These are phyloP conservation scores for Odontomachus brunneus DNA, from an alignment of 1,140 invertebrate genomes.

Conservation along the genomic window DNA sequence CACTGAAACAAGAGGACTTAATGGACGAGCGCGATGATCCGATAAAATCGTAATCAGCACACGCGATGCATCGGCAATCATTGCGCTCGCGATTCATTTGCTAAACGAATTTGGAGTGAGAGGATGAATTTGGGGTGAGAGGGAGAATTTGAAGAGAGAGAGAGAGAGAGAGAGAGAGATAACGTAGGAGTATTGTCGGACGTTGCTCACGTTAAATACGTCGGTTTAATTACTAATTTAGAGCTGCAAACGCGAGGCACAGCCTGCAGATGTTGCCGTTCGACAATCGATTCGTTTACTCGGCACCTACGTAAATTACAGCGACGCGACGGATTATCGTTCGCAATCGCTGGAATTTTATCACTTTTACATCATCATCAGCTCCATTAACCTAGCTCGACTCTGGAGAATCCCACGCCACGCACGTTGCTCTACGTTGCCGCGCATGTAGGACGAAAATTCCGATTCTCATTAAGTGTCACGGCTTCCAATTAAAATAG, in stretches of 20 bases:
- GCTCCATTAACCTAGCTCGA: conserved; percentile 1
- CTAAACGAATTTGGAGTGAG: conserved; percentile 69
- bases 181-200: conserved; percentile 49
- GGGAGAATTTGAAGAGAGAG: neutral
- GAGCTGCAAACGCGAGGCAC: conserved; percentile 58
- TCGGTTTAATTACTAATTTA: conserved; percentile 73
- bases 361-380: conserved; percentile 33
- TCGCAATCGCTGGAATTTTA: conserved; percentile 28
- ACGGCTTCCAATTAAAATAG: conserved; percentile 46
- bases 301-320: conserved; percentile 59
- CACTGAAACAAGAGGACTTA: conserved; percentile 55
- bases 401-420: neutral
- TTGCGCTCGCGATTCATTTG: conserved; percentile 68
- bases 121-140: conserved; percentile 47
- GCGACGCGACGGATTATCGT: conserved; percentile 17
- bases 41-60: conserved; percentile 68
- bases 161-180: neutral
- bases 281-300: conserved; percentile 64
- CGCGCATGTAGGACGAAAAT: conserved; percentile 37
- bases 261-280: conserved; percentile 47
- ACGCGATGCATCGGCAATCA: conserved; percentile 55
- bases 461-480: conserved; percentile 47
- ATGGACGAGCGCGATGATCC: conserved; percentile 53
- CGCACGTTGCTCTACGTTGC: neutral
- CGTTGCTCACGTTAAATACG: conserved; percentile 71